A percentile compares a stretch with the other conserved stretches of the same genome.
These are phyloP conservation scores for Anomalospiza imberbis DNA, from an alignment of 2,797 vertebrate species.

Conservation along the genomic window DNA sequence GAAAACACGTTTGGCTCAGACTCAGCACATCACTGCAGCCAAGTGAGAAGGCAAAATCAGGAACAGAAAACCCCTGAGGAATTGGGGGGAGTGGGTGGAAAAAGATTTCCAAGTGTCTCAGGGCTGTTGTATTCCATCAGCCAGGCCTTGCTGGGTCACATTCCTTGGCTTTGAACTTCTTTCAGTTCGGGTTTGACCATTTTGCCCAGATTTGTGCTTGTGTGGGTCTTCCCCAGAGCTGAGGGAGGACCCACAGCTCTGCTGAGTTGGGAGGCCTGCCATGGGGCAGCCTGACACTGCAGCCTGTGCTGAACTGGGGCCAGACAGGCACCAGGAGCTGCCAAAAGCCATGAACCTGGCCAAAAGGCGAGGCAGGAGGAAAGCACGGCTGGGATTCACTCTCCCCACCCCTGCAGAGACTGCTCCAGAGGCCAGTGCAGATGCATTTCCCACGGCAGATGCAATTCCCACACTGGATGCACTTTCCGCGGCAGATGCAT, in stretches of 20 bases:
- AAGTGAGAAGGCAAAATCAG: background rate
- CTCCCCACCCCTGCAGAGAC: background rate
- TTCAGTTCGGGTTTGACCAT: fast-evolving
- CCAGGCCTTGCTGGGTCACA: background rate
- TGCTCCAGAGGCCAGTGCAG: background rate
- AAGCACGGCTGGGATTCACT: fast-evolving
- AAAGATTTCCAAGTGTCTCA: background rate
- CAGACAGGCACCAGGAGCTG: background rate
- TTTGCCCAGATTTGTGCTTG: background rate
- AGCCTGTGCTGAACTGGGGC: fast-evolving
- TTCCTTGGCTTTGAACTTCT: background rate
- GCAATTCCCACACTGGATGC: slow-evolving; percentile 17
- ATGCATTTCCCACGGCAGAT: slow-evolving; percentile 24
- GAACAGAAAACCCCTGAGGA: background rate
- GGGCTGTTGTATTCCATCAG: background rate
- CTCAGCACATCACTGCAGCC: background rate
- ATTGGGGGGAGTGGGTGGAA: background rate
- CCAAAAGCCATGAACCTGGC: background rate
- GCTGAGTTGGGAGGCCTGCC: fast-evolving
- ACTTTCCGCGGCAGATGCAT: background rate
- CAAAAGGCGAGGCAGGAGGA: background rate
- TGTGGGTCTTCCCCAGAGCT: background rate
- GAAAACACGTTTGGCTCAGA: background rate
- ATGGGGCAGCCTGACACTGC: background rate
- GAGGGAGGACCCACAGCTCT: background rate